Evolutionary conservation across 2,113 vertebrate genomes (phyloP), one percentile per base, ranked within the genome.

Genomic region (Lonchura striata): DNA sequence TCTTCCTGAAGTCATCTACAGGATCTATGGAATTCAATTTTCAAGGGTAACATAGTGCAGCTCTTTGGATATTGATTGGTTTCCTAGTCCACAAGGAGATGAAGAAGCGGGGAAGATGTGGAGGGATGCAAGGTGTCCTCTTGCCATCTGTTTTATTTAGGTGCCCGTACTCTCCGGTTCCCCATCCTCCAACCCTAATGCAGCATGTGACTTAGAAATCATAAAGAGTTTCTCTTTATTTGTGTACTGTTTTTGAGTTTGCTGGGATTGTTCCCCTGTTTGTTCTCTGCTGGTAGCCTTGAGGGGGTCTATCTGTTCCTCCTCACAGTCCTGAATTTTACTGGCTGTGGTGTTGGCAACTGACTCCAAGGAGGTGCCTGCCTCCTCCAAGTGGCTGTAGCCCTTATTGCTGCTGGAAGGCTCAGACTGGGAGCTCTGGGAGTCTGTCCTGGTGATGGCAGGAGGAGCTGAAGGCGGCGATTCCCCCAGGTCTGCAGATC

Each of bases 371-470:
- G 99, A 99, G 95, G 99, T 98, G 74, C 98, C 98, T 44, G 98
- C 97, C 89, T 99, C 99, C 94, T 97, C 97, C 96, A 99, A 97
- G 56, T 98, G 98, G 89, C 98, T 98, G 98, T 99, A 99, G 98
- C 99, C 99, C 98, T 99, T 99, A 97, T 98, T 99, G 98, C 98
- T 97, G 97, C 96, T 98, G 80, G 98, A 96, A 65, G 96, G 98
- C 71, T 99, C 99, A 85, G 98, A 97, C 41, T 97, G 98, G 47
- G 99, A 99, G 95, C 98, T 99, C 94, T 98, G 99, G 42, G 99
- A 99, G 93, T 98, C 96, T 0, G 0, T 97, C 94, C 97, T 97
- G 70, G 95, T 86, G 79, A 97, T 94, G 57, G 95, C 96, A 77
- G 97, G 97, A 70, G 86, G 24, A 10, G 41, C 88, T 25, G 61